Percentiles rank a stretch among this genome's conserved stretches.
phyloP scores from a whole-genome alignment of 2,888 invertebrate genomes.

The Lochmaea crataegi region DNA sequence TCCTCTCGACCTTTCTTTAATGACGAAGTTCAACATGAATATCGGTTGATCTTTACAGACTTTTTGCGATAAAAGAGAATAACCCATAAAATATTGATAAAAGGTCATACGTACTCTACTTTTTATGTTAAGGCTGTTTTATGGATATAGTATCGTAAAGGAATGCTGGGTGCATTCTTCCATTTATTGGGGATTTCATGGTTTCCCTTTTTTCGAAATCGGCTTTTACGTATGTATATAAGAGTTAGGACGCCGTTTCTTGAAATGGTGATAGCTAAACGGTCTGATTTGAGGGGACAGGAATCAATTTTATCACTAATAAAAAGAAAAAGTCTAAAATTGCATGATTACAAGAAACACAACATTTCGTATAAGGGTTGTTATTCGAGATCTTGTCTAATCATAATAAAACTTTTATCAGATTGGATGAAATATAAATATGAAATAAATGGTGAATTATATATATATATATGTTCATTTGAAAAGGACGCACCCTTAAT shows the following conservation, averaged over 20 bases:
- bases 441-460: too few relatives aligned
- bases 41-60: constrained; percentile 27
- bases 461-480: too few relatives aligned
- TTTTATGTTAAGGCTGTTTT: constrained; percentile 30
- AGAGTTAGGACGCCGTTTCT: constrained; percentile 6
- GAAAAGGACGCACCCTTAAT: too few relatives aligned
- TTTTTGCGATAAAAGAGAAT: constrained; percentile 29
- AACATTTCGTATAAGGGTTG: too few relatives aligned
- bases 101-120: constrained; percentile 25
- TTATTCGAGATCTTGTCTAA: too few relatives aligned
- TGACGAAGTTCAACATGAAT: constrained; percentile 29
- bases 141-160: constrained; percentile 20
- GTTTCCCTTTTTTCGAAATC: constrained; percentile 21
- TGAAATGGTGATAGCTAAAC: neutral
- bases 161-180: constrained; percentile 16
- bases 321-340: neutral
- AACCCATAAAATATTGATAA: constrained; percentile 34
- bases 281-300: neutral
- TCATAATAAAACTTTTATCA: too few relatives aligned
- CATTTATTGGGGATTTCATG: constrained; percentile 27
- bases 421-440: too few relatives aligned
- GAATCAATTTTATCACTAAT: neutral
- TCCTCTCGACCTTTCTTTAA: constrained; percentile 24
- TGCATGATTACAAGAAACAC: too few relatives aligned
- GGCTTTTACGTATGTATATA: constrained; percentile 19